These are phyloP conservation scores for Drosophila macrothrix DNA, from an alignment of 2,888 invertebrate genomes.

Conservation along the genomic window DNA sequence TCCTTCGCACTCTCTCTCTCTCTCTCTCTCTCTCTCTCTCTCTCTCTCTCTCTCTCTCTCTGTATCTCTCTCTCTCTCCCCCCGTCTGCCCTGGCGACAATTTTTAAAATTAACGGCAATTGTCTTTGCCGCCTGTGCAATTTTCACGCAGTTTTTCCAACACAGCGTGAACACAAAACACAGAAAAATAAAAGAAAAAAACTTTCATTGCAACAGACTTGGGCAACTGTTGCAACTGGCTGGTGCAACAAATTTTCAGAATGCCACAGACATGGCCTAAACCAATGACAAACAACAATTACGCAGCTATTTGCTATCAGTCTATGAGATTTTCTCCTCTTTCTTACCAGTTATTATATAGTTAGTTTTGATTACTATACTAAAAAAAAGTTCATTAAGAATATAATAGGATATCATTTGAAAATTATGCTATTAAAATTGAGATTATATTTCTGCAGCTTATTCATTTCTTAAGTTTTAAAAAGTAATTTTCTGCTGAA, in stretches of 20 bases:
- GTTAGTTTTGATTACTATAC: conserved; percentile 2
- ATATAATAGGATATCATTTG: not conserved
- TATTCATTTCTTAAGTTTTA: not conserved
- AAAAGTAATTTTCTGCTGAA: not conserved
- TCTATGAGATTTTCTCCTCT: conserved; percentile 28
- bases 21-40: not conserved
- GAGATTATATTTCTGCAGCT: not conserved
- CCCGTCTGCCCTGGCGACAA: conserved; percentile 70
- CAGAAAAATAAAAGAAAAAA: conserved; percentile 30
- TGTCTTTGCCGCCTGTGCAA: conserved; percentile 74
- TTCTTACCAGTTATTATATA: conserved; percentile 10
- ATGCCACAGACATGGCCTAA: conserved; percentile 45
- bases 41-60: not conserved
- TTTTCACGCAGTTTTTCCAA: conserved; percentile 77
- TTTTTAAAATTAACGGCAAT: conserved; percentile 78
- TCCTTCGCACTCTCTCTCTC: not conserved
- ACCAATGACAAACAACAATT: conserved; percentile 43
- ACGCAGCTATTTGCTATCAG: conserved; percentile 48
- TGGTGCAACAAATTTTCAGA: conserved; percentile 41
- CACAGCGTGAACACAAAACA: conserved; percentile 51
- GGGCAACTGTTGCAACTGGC: conserved; percentile 24
- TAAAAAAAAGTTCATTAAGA: not conserved
- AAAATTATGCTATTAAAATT: not conserved
- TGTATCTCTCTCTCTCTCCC: not conserved
- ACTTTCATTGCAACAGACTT: conserved; percentile 66